Percentiles rank a stretch among this genome's conserved stretches.
Conservation (phyloP, 2,888 invertebrate genomes). For the Nebria brevicollis region DNA sequence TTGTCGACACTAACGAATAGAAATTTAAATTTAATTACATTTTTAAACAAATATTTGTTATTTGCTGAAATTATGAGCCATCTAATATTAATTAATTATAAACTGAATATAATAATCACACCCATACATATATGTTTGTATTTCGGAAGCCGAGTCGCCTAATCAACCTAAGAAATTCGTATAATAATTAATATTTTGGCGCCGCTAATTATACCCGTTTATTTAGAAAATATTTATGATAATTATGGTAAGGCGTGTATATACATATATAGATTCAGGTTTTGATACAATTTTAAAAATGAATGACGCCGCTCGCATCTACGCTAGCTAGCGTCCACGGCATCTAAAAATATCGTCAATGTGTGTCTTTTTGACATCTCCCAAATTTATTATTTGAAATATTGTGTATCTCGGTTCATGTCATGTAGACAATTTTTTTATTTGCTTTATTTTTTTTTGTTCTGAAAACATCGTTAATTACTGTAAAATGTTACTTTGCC, state of each 20-base stretch:
- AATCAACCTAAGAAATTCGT: no score
- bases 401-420: conserved; percentile 55
- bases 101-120: no score
- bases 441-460: conserved; percentile 25
- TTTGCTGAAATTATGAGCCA: no score
- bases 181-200: no score
- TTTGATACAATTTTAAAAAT: background rate
- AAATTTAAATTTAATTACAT: no score
- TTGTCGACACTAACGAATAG: no score
- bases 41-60: no score
- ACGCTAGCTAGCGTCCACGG: conserved; percentile 3
- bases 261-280: background rate
- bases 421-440: conserved; percentile 25
- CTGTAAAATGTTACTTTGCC: conserved; percentile 37
- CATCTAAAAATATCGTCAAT: conserved; percentile 25
- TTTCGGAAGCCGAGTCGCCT: no score
- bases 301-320: conserved; percentile 34
- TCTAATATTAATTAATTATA: no score
- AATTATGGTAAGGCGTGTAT: background rate
- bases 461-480: conserved; percentile 44
- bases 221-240: background rate
- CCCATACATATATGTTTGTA: no score
- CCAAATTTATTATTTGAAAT: conserved; percentile 63
- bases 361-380: conserved; percentile 51
- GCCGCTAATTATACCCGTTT: no score